These are phyloP conservation scores for Phaethon lepturus DNA, from an alignment of 2,113 vertebrate genomes.

Conservation along the genomic window DNA sequence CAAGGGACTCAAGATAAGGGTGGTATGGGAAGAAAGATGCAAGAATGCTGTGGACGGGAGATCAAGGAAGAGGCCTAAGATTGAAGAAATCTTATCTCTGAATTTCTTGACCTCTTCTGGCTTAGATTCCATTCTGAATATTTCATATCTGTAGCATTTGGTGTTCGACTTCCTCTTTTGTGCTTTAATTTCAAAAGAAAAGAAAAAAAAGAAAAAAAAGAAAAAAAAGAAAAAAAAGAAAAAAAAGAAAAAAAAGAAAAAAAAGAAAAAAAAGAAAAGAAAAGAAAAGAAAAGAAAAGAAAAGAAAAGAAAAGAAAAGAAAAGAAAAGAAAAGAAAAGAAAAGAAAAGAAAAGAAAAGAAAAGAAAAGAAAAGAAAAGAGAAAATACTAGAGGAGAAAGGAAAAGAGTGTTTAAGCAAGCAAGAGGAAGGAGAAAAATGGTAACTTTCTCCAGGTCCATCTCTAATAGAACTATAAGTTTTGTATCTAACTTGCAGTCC, in stretches of 20 bases:
- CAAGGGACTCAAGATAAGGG: constrained; percentile 48
- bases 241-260: background rate
- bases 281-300: background rate
- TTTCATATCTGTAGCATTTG: background rate
- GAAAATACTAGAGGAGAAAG: background rate
- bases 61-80: background rate
- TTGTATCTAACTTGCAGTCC: background rate
- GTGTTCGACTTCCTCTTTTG: background rate
- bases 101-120: background rate
- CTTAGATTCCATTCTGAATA: background rate
- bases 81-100: background rate
- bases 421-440: background rate
- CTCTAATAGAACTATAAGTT: background rate
- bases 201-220: background rate
- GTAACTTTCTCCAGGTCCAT: background rate
- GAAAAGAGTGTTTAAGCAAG: background rate
- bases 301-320: background rate
- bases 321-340: background rate
- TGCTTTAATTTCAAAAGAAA: background rate
- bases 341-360: background rate
- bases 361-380: background rate
- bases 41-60: background rate
- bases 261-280: background rate
- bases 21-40: background rate
- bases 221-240: background rate